Conservation (phyloP, 1,140 invertebrate genomes). For the Nasonia giraulti region DNA sequence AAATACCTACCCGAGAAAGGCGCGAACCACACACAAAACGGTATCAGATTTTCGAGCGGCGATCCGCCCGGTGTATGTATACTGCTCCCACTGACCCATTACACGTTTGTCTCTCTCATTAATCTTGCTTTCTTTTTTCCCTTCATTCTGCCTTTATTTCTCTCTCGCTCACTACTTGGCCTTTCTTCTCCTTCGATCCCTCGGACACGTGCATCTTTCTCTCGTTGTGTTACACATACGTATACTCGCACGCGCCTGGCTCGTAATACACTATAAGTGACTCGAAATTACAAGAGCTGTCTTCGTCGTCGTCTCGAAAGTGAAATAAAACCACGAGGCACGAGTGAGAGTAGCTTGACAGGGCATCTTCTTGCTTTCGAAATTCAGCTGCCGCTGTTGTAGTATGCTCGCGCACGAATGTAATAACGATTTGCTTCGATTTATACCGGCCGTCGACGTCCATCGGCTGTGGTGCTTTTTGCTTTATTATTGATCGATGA, state of each 20-base stretch:
- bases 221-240: slow-evolving; percentile 19
- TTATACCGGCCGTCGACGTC: too few relatives aligned
- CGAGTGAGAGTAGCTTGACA: slow-evolving; percentile 7
- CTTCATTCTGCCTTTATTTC: background rate
- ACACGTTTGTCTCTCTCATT: background rate
- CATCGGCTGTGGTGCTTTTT: too few relatives aligned
- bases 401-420: background rate
- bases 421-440: too few relatives aligned
- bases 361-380: slow-evolving; percentile 21
- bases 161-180: background rate
- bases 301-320: slow-evolving; percentile 9
- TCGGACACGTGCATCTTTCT: background rate
- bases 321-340: slow-evolving; percentile 12
- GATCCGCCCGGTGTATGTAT: too few relatives aligned
- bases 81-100: background rate
- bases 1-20: too few relatives aligned
- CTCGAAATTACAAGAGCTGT: slow-evolving; percentile 30
- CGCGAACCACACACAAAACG: background rate
- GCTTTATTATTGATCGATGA: too few relatives aligned
- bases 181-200: background rate
- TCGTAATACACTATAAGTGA: slow-evolving; percentile 40
- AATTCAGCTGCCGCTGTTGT: background rate
- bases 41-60: background rate
- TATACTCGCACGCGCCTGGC: slow-evolving; percentile 45
- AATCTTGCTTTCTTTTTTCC: slow-evolving; percentile 8